These are phyloP conservation scores for Burhinus bistriatus DNA, from an alignment of 2,113 vertebrate genomes.

Conservation along the genomic window DNA sequence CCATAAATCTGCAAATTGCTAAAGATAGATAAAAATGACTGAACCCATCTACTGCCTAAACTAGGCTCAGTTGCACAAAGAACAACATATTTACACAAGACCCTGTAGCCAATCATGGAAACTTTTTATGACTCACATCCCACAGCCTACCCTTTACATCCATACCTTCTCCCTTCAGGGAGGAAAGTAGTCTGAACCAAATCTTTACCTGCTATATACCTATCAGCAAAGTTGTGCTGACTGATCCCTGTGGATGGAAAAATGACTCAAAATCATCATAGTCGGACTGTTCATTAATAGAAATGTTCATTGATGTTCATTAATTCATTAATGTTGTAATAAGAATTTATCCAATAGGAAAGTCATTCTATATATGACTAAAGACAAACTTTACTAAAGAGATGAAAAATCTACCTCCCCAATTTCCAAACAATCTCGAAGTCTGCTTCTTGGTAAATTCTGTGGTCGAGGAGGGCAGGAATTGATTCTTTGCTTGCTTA, in stretches of 20 bases:
- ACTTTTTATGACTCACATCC: not conserved
- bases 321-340: not conserved
- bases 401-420: not conserved
- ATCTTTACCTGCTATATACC: not conserved
- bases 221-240: not conserved
- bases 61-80: not conserved
- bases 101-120: not conserved
- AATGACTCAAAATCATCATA: not conserved
- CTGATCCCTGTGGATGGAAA: not conserved
- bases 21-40: not conserved
- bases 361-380: not conserved
- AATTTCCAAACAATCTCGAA: not conserved
- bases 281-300: not conserved
- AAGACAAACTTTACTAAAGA: not conserved
- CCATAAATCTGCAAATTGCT: not conserved
- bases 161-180: not conserved
- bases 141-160: not conserved
- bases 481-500: accelerated
- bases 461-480: not conserved
- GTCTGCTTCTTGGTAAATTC: not conserved
- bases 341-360: not conserved
- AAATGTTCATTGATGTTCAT: not conserved
- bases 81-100: not conserved
- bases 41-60: not conserved
- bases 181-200: not conserved